These are phyloP conservation scores for Ctenosaura bakeri DNA, from an alignment of 2,797 vertebrate genomes.

Conservation along the genomic window DNA sequence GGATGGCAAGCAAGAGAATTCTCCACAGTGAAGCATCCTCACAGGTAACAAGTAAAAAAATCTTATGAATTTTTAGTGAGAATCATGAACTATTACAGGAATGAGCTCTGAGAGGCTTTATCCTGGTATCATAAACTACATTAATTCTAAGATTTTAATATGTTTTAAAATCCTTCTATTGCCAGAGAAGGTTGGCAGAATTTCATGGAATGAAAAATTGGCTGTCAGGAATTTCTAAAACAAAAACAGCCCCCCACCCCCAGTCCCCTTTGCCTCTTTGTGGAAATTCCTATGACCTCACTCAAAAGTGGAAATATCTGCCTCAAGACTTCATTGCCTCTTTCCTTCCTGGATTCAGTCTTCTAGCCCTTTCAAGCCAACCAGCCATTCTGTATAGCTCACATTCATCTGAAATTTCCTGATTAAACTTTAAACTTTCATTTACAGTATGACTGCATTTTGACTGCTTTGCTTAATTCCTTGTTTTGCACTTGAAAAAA, in stretches of 20 bases:
- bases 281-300: neutral
- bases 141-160: neutral
- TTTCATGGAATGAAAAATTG: neutral
- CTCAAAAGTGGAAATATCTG: neutral
- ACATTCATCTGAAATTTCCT: neutral
- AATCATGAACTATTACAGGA: neutral
- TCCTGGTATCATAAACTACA: no score
- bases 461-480: no score
- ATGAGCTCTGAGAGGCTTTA: neutral
- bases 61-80: no score
- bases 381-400: neutral
- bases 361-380: neutral
- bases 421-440: neutral
- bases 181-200: neutral
- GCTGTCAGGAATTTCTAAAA: neutral
- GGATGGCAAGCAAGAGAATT: no score
- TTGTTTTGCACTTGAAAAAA: neutral
- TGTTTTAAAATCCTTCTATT: neutral
- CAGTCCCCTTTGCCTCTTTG: neutral
- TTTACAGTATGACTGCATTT: neutral
- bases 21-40: no score
- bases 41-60: no score
- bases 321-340: neutral
- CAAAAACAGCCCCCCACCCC: no score
- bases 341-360: neutral